Percentiles rank a stretch among this genome's conserved stretches.
Evolutionary conservation across 1,140 invertebrate species (phyloP).

Genomic region (Dreissena rostriformis): DNA sequence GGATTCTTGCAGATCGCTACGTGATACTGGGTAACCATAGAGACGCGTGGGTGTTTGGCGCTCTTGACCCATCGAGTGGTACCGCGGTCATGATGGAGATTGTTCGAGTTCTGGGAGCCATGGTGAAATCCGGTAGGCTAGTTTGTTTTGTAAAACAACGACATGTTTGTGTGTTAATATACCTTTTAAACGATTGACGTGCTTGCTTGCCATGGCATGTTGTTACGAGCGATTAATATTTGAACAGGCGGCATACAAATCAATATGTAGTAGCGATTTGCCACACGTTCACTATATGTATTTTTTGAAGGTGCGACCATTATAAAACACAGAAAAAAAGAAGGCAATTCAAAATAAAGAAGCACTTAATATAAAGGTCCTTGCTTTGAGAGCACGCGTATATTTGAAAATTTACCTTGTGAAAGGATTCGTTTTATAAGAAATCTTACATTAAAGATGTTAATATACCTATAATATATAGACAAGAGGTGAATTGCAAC

Average conservation of each 20-base stretch:
- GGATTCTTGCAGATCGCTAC: conserved; percentile 81
- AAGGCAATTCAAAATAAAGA: neutral
- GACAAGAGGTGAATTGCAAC: no score
- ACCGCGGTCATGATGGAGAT: conserved; percentile 84
- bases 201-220: neutral
- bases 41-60: conserved; percentile 85
- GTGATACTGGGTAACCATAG: conserved; percentile 85
- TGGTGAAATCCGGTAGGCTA: conserved; percentile 75
- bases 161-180: neutral
- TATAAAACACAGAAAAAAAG: neutral
- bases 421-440: no score
- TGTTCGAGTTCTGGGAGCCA: conserved; percentile 81
- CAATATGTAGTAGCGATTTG: neutral
- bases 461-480: no score
- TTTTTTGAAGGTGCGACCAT: neutral
- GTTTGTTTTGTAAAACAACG: neutral
- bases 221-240: neutral
- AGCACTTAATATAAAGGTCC: no score
- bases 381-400: no score
- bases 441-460: no score
- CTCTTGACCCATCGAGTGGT: conserved; percentile 83
- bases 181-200: neutral
- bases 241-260: neutral
- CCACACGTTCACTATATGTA: neutral
- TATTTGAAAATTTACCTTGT: no score